phyloP scores from a whole-genome alignment of 2,888 invertebrate species.

The Dromius quadrimaculatus region DNA sequence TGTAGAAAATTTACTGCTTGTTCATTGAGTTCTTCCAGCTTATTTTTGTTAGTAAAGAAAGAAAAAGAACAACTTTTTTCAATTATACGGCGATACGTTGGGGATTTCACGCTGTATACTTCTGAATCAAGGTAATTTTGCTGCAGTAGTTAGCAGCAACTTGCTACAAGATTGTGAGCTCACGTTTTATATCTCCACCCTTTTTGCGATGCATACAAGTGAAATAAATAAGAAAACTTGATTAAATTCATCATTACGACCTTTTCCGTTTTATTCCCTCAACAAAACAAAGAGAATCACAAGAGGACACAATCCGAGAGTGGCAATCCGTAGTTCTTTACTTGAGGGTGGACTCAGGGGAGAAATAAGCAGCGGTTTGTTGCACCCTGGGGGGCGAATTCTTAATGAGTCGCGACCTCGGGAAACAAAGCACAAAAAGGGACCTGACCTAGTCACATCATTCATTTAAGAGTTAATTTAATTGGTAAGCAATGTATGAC shows the following conservation, averaged over 20 bases:
- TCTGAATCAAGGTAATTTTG: conserved; percentile 42
- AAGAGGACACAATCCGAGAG: not conserved
- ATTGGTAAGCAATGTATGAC: no score
- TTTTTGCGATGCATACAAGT: no score
- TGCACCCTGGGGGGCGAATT: not conserved
- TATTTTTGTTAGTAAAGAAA: conserved; percentile 22
- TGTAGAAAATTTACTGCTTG: conserved; percentile 14
- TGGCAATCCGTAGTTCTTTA: not conserved
- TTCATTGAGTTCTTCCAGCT: conserved; percentile 33
- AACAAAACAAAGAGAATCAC: not conserved
- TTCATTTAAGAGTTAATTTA: not conserved
- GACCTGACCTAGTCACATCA: not conserved
- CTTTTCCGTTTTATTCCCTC: no score
- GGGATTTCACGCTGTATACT: conserved; percentile 27
- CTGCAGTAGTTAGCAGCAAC: conserved; percentile 35
- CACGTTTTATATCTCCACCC: no score
- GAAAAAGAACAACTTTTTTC: conserved; percentile 38
- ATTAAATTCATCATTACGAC: no score
- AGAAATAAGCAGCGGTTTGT: conserved; percentile 3
- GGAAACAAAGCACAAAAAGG: not conserved
- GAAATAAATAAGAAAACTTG: no score
- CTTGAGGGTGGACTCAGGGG: not conserved
- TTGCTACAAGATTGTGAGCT: conserved; percentile 14
- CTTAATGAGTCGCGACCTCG: not conserved
- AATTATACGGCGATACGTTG: conserved; percentile 28